phyloP scores from a whole-genome alignment of 2,797 vertebrate genomes.

The Coreius guichenoti region DNA sequence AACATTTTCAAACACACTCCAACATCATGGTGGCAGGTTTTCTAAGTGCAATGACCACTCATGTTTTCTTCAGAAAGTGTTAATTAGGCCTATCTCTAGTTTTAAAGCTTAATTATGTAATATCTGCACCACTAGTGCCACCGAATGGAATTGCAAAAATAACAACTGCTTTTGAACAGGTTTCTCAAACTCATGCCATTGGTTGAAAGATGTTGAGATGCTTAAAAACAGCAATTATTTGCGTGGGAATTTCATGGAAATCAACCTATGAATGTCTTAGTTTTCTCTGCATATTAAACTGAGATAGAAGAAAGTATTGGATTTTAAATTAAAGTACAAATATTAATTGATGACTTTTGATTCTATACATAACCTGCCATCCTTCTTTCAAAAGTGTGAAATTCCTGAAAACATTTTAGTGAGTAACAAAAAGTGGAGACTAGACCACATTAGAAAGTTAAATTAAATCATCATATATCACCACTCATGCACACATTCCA shows the following conservation, averaged over 20 bases:
- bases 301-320: background rate
- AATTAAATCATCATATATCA: background rate
- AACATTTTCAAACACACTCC: background rate
- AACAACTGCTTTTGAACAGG: background rate
- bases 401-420: background rate
- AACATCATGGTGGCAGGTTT: background rate
- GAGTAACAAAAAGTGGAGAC: background rate
- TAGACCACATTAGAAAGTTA: background rate
- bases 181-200: background rate
- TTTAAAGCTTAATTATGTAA: background rate
- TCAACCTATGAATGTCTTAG: background rate
- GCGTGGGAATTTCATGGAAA: background rate
- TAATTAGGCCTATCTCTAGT: background rate
- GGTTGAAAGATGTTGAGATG: background rate
- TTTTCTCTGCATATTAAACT: background rate
- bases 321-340: background rate
- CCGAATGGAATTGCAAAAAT: background rate
- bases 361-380: background rate
- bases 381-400: background rate
- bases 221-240: background rate
- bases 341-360: background rate
- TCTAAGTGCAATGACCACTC: background rate
- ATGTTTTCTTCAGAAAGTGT: background rate
- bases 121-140: background rate
- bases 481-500: slow-evolving; percentile 17